Evolutionary conservation across 2,888 invertebrate genomes (phyloP), one percentile per base, ranked within the genome.

Genomic region (Sarcophaga subvicina): DNA sequence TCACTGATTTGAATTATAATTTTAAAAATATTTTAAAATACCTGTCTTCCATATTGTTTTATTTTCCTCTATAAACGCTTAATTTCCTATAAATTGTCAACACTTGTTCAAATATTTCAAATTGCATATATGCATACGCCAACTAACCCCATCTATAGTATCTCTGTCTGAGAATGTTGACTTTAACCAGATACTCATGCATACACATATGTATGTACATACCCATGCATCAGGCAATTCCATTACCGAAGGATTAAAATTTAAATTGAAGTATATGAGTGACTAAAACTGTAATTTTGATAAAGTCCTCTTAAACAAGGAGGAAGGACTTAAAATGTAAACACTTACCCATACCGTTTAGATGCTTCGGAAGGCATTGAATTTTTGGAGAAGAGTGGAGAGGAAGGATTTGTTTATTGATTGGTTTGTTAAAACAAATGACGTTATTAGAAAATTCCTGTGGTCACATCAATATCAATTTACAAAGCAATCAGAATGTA

Each of bases 401-500:
- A 37, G 49, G 66, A 3, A 45, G 37, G 83, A 67, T 77, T 80
- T 83, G 54, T 69, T 67, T 84, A 84, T 84, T 87, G 84, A 87
- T 87, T 87, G 84, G 81, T 84, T 79, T 79, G 79, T 87, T 84
- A 72, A 66, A 87, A 76, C 71, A 84, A 87, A 87, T 84, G 87
- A 87, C 87, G 87, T 84, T 87, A 82, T 87, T 82, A 77, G 84
- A 87, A 87, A 87, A 87, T 84, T 84, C 87, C 87, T 87, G 87
- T 87, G 87, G 87, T 87, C 87, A 87, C 87, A 87, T 84, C 87
- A 84, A 79, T 84, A 84, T 84, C 84, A 84, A 87, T 87, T 81
- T 87, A 64, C 79, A 82, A 76, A 76, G 76, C 84, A 84, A 72
- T 72, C 54, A 54, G 54, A 5, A 17, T 22, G 27, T 2, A 77